Percentiles rank a stretch among this genome's conserved stretches.
Evolutionary conservation across 2,113 vertebrate genomes (phyloP).

Genomic region (Lepisosteus osseus): DNA sequence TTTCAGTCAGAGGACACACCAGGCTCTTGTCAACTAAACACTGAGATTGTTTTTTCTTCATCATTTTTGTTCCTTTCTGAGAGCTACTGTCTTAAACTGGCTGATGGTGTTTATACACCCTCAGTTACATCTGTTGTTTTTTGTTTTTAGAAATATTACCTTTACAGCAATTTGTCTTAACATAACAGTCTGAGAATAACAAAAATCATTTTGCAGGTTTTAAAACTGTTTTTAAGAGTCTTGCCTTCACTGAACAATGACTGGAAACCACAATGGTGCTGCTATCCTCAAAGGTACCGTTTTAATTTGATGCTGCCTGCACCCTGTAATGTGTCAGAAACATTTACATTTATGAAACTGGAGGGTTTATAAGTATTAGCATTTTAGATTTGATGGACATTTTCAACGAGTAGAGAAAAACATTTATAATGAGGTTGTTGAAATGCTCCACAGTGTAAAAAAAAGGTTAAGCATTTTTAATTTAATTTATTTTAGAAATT

Average conservation of each 20-base stretch:
- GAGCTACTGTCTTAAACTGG: too few relatives aligned
- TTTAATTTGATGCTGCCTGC: neutral
- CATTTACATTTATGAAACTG: neutral
- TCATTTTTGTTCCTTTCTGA: too few relatives aligned
- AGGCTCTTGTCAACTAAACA: too few relatives aligned
- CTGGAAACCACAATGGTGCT: constrained; percentile 2
- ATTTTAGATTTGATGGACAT: too few relatives aligned
- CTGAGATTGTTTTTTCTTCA: too few relatives aligned
- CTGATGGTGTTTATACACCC: neutral
- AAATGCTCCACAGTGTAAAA: too few relatives aligned
- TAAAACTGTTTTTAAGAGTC: neutral
- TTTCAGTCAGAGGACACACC: too few relatives aligned
- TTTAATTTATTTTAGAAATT: too few relatives aligned
- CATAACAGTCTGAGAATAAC: neutral
- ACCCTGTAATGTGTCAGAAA: neutral
- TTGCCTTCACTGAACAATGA: constrained; percentile 21
- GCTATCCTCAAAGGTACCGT: constrained; percentile 36
- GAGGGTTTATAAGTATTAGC: neutral
- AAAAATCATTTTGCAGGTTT: neutral
- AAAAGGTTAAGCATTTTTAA: too few relatives aligned
- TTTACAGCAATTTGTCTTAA: neutral
- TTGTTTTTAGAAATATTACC: neutral
- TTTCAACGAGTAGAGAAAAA: too few relatives aligned
- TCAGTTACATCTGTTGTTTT: neutral
- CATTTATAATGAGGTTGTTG: too few relatives aligned